phyloP scores from a whole-genome alignment of 2,797 vertebrate species.

The Peromyscus melanophrys region DNA sequence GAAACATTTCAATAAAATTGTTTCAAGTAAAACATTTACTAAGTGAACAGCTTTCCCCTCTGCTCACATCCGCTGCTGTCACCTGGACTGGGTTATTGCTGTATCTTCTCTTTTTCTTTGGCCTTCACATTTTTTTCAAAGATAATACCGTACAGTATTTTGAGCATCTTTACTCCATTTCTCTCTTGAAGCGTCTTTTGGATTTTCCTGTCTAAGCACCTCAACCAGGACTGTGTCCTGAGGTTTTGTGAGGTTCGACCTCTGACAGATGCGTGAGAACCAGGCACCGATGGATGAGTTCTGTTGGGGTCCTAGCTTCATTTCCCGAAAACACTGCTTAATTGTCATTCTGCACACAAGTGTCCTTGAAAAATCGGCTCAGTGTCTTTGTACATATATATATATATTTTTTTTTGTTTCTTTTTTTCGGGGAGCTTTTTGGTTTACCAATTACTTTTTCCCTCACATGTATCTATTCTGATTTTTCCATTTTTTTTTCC shows the following conservation, averaged over 20 bases:
- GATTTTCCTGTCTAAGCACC: conserved; percentile 29
- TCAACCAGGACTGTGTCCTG: conserved; percentile 6
- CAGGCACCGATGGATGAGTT: neutral
- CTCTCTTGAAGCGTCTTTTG: conserved; percentile 17
- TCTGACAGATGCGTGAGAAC: neutral
- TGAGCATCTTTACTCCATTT: neutral
- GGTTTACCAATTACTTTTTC: neutral
- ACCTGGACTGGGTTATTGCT: neutral
- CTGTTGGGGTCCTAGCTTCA: neutral
- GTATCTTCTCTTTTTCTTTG: conserved; percentile 7
- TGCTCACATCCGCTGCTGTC: neutral
- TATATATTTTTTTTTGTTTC: too few species aligned
- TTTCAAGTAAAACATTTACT: neutral
- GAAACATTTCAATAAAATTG: neutral
- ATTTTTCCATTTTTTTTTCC: neutral
- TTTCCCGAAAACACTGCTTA: conserved; percentile 17
- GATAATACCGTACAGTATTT: neutral
- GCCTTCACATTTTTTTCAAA: neutral
- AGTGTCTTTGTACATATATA: neutral
- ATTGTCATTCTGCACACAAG: neutral
- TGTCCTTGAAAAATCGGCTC: neutral
- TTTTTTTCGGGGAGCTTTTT: conserved; percentile 22
- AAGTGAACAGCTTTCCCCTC: neutral
- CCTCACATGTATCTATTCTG: neutral
- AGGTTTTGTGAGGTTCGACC: neutral